Evolutionary conservation across 2,113 vertebrate genomes (phyloP).

Genomic region (Phyllostomus discolor): DNA sequence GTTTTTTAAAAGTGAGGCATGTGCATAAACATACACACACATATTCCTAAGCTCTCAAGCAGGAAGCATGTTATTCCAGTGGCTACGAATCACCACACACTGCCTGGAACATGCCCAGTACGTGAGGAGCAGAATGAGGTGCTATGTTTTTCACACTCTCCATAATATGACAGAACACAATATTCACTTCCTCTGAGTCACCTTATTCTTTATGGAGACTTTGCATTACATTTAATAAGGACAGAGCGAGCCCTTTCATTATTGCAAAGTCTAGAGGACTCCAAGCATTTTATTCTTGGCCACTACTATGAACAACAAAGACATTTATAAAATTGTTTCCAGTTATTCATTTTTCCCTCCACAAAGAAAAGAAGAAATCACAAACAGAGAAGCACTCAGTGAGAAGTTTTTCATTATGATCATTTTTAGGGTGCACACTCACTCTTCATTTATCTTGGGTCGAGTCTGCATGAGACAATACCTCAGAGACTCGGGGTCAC

Average conservation of each 20-base stretch:
- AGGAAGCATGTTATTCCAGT: not conserved
- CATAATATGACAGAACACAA: not conserved
- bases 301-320: conserved; percentile 53
- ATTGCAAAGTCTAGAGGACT: not conserved
- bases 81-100: not conserved
- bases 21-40: not conserved
- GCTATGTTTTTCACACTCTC: not conserved
- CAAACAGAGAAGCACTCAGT: not conserved
- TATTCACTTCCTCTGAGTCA: not conserved
- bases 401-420: not conserved
- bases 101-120: not conserved
- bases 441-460: not conserved
- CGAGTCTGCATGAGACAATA: not conserved
- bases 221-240: not conserved
- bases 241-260: not conserved
- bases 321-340: not conserved
- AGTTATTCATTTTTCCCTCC: not conserved
- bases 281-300: not conserved
- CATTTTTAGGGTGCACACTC: not conserved
- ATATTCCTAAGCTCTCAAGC: not conserved
- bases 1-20: not conserved
- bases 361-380: not conserved
- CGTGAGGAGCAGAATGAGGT: not conserved
- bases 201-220: not conserved
- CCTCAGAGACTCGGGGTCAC: not conserved